phyloP scores from a whole-genome alignment of 1,140 invertebrate genomes.

The Chionoecetes opilio region DNA sequence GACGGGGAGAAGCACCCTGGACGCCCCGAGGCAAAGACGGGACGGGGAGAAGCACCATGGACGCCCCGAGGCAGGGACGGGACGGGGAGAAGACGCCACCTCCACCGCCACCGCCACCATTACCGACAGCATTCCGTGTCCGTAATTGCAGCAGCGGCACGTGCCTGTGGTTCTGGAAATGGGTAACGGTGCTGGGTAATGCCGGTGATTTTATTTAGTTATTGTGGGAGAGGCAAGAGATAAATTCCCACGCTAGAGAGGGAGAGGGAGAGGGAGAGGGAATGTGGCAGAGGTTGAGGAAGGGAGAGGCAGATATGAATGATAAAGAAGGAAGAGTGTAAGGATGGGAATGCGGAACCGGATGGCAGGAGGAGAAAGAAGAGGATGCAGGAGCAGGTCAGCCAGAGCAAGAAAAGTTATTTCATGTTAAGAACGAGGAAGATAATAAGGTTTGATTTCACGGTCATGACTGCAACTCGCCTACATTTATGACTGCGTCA shows the following conservation, averaged over 20 bases:
- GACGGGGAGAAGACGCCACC: background rate
- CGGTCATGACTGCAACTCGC: background rate
- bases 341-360: background rate
- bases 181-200: background rate
- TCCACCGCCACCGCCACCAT: background rate
- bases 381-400: background rate
- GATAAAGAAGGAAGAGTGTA: background rate
- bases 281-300: background rate
- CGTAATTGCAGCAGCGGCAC: background rate
- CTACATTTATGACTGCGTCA: no score
- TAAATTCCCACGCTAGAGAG: constrained; percentile 4
- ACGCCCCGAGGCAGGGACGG: background rate
- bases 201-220: constrained; percentile 20
- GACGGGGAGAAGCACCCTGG: background rate
- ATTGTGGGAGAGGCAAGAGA: constrained; percentile 11
- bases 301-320: background rate
- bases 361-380: background rate
- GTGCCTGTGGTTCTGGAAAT: constrained; percentile 16
- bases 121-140: constrained; percentile 12
- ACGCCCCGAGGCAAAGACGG: background rate
- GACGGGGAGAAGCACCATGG: background rate
- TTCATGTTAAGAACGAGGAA: background rate
- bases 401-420: background rate
- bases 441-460: background rate
- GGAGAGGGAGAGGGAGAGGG: background rate